Conservation (phyloP, 1,140 invertebrate species). For the Elysia chlorotica region DNA sequence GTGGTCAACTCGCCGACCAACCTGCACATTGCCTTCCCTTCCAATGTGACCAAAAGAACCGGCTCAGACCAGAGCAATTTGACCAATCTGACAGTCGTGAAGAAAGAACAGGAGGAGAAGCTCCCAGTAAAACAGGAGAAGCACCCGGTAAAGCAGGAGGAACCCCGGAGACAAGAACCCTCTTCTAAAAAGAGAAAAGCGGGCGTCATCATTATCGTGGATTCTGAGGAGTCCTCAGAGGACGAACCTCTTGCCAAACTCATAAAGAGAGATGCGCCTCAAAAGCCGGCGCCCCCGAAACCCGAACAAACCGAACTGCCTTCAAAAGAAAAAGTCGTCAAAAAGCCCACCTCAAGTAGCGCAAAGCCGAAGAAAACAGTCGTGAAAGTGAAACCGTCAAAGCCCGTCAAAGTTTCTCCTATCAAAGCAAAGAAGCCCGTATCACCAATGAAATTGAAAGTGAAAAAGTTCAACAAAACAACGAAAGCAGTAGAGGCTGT, state of each 20-base stretch:
- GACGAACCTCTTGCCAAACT: conserved; percentile 19
- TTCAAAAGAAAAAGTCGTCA: not conserved
- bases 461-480: too few relatives aligned
- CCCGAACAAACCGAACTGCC: not conserved
- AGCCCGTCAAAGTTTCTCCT: too few relatives aligned
- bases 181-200: too few relatives aligned
- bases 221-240: conserved; percentile 18
- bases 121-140: not conserved
- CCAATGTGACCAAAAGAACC: not conserved
- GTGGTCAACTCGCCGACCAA: too few relatives aligned
- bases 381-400: not conserved
- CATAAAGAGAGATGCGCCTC: not conserved
- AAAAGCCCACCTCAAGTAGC: not conserved
- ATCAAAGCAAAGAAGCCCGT: too few relatives aligned
- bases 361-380: conserved; percentile 10
- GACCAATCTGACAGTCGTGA: too few relatives aligned
- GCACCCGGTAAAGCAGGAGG: not conserved
- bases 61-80: too few relatives aligned
- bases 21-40: not conserved
- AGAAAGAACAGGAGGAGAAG: not conserved
- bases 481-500: too few relatives aligned
- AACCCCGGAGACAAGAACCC: not conserved
- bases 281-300: not conserved
- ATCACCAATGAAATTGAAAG: not conserved
- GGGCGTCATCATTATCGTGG: conserved; percentile 18